Evolutionary conservation across 2,113 vertebrate species (phyloP).

Genomic region (Phaethon lepturus): DNA sequence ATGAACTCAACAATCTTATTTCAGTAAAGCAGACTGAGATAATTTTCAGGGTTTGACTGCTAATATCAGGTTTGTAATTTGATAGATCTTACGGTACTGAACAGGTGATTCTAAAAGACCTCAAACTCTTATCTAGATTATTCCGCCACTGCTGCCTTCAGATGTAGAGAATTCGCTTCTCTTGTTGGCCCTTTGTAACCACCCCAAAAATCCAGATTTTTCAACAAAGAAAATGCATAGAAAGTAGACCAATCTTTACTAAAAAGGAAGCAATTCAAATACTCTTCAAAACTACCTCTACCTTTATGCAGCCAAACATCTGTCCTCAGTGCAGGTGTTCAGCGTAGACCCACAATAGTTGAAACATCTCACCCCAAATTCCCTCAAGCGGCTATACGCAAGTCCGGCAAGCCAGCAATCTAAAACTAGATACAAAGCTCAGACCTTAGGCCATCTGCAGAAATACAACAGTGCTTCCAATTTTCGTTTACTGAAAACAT

Average conservation of each 20-base stretch:
- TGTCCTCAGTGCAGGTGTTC: neutral
- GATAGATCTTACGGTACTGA: neutral
- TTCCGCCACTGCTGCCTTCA: neutral
- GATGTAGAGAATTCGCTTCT: neutral
- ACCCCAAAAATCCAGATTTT: neutral
- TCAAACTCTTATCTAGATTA: neutral
- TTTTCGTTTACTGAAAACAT: neutral
- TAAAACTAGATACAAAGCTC: neutral
- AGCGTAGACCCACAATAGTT: neutral
- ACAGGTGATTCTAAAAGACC: neutral
- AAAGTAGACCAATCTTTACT: neutral
- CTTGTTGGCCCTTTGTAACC: neutral
- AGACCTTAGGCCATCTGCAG: neutral
- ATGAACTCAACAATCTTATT: neutral
- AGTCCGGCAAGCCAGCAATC: neutral
- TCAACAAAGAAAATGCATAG: neutral
- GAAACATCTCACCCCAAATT: neutral
- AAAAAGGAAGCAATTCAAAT: neutral
- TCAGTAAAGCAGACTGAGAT: neutral
- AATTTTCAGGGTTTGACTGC: neutral
- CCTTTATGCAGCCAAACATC: neutral
- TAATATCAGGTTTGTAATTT: neutral
- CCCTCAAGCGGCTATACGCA: neutral
- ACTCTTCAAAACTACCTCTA: neutral
- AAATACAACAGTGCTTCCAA: neutral